These are phyloP conservation scores for Gari tellinella DNA, from an alignment of 2,888 invertebrate species.

Conservation along the genomic window DNA sequence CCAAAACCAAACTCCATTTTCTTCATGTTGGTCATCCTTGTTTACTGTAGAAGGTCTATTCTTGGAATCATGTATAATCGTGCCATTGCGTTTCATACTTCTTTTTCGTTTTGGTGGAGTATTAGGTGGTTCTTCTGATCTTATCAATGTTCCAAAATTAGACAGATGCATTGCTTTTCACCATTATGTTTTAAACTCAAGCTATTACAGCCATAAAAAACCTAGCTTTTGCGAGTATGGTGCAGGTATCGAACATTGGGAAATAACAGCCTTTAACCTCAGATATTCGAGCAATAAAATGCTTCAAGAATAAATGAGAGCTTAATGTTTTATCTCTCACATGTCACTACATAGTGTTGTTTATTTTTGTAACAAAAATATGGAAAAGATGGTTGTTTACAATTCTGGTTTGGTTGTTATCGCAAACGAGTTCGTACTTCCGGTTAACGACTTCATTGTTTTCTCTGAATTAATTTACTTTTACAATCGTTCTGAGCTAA, in stretches of 20 bases:
- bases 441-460: not conserved
- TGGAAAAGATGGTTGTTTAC: conserved; percentile 14
- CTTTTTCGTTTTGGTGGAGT: not conserved
- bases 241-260: no score
- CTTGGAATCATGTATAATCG: conserved; percentile 36
- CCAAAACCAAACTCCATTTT: conserved; percentile 82
- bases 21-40: conserved; percentile 74
- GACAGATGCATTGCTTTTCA: not conserved
- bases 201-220: no score
- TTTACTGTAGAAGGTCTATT: conserved; percentile 48
- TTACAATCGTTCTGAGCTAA: no score
- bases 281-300: no score
- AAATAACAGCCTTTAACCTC: no score
- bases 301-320: no score
- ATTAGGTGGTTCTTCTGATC: not conserved
- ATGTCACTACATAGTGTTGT: no score
- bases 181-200: no score
- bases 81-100: conserved; percentile 54
- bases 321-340: no score
- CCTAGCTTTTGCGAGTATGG: no score
- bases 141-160: conserved; percentile 15
- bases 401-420: conserved; percentile 42
- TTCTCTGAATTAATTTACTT: no score
- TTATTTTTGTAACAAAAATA: no score
- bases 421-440: conserved; percentile 14